Evolutionary conservation across 1,140 invertebrate species (phyloP).

Genomic region (Zophobas morio): DNA sequence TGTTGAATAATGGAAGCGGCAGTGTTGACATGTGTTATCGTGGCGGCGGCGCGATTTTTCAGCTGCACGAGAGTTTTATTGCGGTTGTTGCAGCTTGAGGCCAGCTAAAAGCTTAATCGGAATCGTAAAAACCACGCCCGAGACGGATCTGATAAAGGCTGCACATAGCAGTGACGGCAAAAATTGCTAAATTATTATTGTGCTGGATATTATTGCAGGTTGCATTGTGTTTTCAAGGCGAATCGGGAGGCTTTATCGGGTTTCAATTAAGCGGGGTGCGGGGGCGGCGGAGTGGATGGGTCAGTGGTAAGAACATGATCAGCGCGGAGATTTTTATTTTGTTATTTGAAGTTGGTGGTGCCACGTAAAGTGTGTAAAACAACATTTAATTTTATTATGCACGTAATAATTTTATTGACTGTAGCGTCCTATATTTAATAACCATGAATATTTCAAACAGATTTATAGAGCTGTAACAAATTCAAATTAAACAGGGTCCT

Average conservation of each 20-base stretch:
- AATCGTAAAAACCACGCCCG: conserved; percentile 36
- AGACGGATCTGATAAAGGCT: conserved; percentile 22
- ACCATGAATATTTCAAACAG: too few relatives aligned
- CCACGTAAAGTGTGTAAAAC: too few relatives aligned
- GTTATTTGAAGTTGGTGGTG: too few relatives aligned
- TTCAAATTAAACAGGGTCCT: too few relatives aligned
- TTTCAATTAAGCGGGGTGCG: conserved; percentile 24
- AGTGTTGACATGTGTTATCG: conserved; percentile 4
- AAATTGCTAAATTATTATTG: conserved; percentile 28
- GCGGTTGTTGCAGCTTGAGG: conserved; percentile 13
- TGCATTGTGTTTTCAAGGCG: not conserved
- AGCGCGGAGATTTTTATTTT: not conserved
- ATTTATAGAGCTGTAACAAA: too few relatives aligned
- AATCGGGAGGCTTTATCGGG: conserved; percentile 13
- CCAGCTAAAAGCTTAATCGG: conserved; percentile 34
- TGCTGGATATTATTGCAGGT: not conserved
- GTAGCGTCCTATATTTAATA: too few relatives aligned
- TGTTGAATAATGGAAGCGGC: conserved; percentile 3
- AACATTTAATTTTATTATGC: too few relatives aligned
- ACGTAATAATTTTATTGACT: too few relatives aligned
- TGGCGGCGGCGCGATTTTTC: conserved; percentile 16
- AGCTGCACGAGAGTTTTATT: conserved; percentile 17
- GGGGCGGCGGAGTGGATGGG: not conserved
- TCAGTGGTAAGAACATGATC: not conserved
- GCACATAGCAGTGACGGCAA: not conserved